phyloP scores from a whole-genome alignment of 2,797 vertebrate species.

The Psittacula derbiana region DNA sequence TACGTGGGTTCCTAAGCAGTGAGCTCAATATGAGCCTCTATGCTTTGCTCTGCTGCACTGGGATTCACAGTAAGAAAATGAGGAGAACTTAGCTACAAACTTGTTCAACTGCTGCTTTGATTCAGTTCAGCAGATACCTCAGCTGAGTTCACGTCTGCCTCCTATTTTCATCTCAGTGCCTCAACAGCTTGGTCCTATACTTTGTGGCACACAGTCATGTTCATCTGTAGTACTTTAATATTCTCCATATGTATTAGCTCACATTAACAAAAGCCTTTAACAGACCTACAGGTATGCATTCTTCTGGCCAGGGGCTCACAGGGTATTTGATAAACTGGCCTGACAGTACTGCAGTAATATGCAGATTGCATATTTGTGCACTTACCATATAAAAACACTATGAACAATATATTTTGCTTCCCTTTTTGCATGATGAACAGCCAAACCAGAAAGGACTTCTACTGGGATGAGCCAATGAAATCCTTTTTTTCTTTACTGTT shows the following conservation, averaged over 20 bases:
- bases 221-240: background rate
- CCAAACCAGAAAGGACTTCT: constrained; percentile 38
- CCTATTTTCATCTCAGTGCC: background rate
- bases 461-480: constrained; percentile 56
- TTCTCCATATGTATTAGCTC: background rate
- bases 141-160: background rate
- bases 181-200: background rate
- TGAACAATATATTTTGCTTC: background rate
- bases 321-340: background rate
- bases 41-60: background rate
- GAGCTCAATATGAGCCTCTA: background rate
- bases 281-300: background rate
- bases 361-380: background rate
- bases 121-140: background rate
- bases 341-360: background rate
- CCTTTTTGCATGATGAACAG: constrained; percentile 41
- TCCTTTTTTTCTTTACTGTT: constrained; percentile 47
- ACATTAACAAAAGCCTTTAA: background rate
- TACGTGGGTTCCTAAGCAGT: background rate
- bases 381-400: background rate
- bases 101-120: background rate
- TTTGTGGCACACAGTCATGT: rapidly evolving
- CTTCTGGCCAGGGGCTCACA: background rate
- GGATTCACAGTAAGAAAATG: background rate
- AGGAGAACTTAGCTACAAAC: background rate